phyloP scores from a whole-genome alignment of 2,797 vertebrate genomes.

The Lacerta bilineata region DNA sequence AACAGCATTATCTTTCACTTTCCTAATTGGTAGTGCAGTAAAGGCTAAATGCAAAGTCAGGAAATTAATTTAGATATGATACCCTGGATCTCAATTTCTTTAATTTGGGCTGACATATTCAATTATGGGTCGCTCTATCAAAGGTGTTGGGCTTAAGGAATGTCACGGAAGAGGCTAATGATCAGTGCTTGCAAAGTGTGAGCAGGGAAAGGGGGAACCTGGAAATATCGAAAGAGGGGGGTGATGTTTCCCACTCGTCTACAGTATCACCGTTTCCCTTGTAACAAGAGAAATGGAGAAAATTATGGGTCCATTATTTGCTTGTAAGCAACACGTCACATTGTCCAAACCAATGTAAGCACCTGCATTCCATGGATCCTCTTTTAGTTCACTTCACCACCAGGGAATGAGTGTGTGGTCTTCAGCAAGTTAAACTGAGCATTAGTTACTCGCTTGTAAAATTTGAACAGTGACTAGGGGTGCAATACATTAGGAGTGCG shows the following conservation, averaged over 20 bases:
- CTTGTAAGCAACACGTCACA: neutral
- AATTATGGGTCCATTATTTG: neutral
- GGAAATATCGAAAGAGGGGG: neutral
- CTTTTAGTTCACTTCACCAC: neutral
- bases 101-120: constrained; percentile 46
- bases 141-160: neutral
- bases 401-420: neutral
- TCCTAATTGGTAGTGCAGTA: constrained; percentile 43
- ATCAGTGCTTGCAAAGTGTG: constrained; percentile 23
- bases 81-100: constrained; percentile 54
- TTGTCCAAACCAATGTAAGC: neutral
- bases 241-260: neutral
- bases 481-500: neutral
- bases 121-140: constrained; percentile 51
- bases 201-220: neutral
- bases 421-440: neutral
- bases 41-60: constrained; percentile 51
- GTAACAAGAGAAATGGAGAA: neutral
- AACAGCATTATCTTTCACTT: constrained; percentile 48
- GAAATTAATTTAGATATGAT: constrained; percentile 65
- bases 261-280: neutral
- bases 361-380: neutral
- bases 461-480: neutral
- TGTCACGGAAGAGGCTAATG: constrained; percentile 22
- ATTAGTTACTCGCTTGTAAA: neutral